Conservation (phyloP, 2,113 vertebrate genomes). For the Elephas maximus region DNA sequence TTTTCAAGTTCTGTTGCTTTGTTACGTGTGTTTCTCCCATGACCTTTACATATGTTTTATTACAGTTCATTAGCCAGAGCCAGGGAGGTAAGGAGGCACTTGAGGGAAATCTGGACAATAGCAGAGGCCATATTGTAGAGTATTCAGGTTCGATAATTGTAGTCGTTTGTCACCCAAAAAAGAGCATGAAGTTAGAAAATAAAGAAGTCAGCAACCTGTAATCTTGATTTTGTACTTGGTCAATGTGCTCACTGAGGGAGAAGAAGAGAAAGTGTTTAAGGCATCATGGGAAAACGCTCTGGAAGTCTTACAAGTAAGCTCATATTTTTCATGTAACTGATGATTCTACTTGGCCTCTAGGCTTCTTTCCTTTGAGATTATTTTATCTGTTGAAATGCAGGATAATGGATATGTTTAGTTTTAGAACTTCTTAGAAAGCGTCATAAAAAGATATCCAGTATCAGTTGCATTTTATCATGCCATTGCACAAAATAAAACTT, state of each 20-base stretch:
- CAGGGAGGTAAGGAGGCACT: not conserved
- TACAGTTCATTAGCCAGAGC: slow-evolving; percentile 13
- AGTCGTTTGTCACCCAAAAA: slow-evolving; percentile 36
- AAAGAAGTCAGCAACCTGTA: not conserved
- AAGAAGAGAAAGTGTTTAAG: not conserved
- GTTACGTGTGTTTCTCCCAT: not conserved
- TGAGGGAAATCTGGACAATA: not conserved
- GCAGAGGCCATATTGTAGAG: not conserved
- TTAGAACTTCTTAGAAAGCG: slow-evolving; percentile 3
- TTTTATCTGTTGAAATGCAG: not conserved
- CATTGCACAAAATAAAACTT: not conserved
- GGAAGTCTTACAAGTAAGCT: not conserved
- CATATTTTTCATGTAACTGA: not conserved
- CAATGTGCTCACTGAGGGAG: not conserved
- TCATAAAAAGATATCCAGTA: not conserved
- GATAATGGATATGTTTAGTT: not conserved
- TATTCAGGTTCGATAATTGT: slow-evolving; percentile 2
- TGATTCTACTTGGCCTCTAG: not conserved
- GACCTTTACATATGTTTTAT: slow-evolving; percentile 52
- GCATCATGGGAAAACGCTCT: not conserved
- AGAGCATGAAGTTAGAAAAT: not conserved
- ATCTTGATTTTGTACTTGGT: not conserved
- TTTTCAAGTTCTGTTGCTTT: not conserved
- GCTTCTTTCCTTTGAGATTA: not conserved
- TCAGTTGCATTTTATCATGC: not conserved